Base-by-base conservation (phyloP, 1,140 invertebrate genomes). In the Drosophila punjabiensis region DNA sequence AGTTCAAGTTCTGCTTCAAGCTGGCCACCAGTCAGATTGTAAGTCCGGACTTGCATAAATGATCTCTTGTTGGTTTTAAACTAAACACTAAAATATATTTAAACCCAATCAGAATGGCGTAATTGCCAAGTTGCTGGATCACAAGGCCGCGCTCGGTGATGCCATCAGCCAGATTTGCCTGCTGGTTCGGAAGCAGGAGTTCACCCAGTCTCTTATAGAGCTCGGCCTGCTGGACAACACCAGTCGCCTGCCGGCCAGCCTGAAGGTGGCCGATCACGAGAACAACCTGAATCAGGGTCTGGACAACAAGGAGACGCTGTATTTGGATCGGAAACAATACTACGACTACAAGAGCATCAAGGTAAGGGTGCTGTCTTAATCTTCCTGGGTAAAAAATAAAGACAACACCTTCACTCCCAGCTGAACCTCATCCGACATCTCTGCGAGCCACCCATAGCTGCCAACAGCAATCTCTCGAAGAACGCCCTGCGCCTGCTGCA, bases 1-100 rank as follows among this genome's bases (percentile, higher is more conserved):
- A 96, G 86, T 96, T 96, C 93, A 96, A 96, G 82, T 96, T 96
- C 89, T 95, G 95, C 69, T 95, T 96, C 76, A 96, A 96, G 93
- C 93, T 96, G 53, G 95, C 95, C 16, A 96, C 95, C 43, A 96
- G 95, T 55, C 95, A 96, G 95, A 95, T 96, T 70, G 95, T 96
- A 92, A 93, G 95, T 14, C 5, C 10, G 0, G 37, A 7, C 3
- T 39, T 6, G 14, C n/a, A n/a, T n/a, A n/a, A n/a, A n/a, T n/a
- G n/a, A n/a, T n/a, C n/a, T n/a, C n/a, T n/a, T n/a, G n/a, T n/a
- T n/a, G 14, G 37, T 33, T 5, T 11, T 13, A 43, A 28, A 16
- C 24, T 28, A 28, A 50, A 28, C 7, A 16, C 0, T 50, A 18
- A 33, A 35, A 41, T 67, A 9, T 33, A n/a, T 41, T 7, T 37